Base-by-base conservation (phyloP, 2,113 vertebrate genomes). In the Chaetodon auriga region DNA sequence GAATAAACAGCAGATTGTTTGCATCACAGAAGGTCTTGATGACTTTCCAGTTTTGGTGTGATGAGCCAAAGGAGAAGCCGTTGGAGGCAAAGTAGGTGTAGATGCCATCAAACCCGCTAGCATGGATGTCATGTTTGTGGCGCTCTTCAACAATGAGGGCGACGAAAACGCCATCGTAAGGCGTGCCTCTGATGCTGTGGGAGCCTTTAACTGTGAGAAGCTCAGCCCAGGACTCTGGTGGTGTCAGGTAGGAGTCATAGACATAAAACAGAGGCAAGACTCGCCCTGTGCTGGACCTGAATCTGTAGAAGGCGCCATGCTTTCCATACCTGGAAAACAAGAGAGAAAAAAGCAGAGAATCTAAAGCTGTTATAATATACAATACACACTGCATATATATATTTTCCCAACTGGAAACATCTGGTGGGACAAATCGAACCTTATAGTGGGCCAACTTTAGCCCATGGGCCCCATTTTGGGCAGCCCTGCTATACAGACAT, bases 71-170 rank as follows among this genome's bases (percentile, higher is more conserved):
- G 49, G 97, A 97, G 90, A 98, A 97, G 38, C 97, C 97, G 0
- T 97, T 97, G 84, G 97, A 97, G 23, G 97, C 96, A 12, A 98
- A 98, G 87, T 97, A 97, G 6, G 97, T 97, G 82, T 97, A 98
- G 80, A 97, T 96, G 78, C 97, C 96, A 1, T 97, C 96, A 3
- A 97, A 97, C 14, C 97, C 97, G 0, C 95, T 94, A 0, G 95
- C 91, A 0, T 96, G 93, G 86, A 98, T 97, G 78, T 97, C 96
- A 0, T 96, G 94, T 62, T 97, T 97, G 91, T 97, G 97, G 5
- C 96, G 94, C 81, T 97, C 97, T 71, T 98, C 97, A 9, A 97
- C 96, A 38, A 97, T 89, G 57, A 98, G 92, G 0, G 95, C 96
- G 7, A 98, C 93, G 65, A 97, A 97, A 72, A 97, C 78, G 15